A percentile compares a stretch with the other conserved stretches of the same genome.
Conservation (phyloP, 1,140 invertebrate species). For the Aleiodes sp. region DNA sequence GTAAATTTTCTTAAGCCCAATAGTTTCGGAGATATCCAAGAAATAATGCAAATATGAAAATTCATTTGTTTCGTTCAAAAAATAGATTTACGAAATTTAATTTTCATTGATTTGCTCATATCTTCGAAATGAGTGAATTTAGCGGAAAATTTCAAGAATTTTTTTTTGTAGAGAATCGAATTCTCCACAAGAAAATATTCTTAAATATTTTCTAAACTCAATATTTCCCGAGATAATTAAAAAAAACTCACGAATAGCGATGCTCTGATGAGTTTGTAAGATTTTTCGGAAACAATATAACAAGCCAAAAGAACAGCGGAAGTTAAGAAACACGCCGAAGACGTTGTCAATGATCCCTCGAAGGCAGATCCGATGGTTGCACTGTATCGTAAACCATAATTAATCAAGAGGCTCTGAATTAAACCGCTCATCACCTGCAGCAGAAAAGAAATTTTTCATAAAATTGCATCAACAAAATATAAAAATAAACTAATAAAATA, state of each 20-base stretch:
- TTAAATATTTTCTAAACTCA: background rate
- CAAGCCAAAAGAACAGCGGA: slow-evolving; percentile 76
- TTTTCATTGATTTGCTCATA: too few relatives aligned
- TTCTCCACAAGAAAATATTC: background rate
- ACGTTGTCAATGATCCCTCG: slow-evolving; percentile 79
- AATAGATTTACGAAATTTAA: too few relatives aligned
- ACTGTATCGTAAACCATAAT: slow-evolving; percentile 76
- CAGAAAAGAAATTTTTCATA: background rate
- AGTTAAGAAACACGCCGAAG: slow-evolving; percentile 78
- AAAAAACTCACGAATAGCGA: slow-evolving; percentile 79
- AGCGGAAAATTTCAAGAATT: background rate
- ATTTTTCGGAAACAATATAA: slow-evolving; percentile 80
- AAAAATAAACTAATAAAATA: background rate
- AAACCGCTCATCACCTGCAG: slow-evolving; percentile 75
- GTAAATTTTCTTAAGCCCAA: too few relatives aligned
- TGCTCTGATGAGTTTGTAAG: slow-evolving; percentile 76
- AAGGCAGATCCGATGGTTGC: slow-evolving; percentile 76
- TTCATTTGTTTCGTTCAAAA: too few relatives aligned
- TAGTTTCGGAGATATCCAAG: too few relatives aligned
- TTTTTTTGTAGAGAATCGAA: too few relatives aligned
- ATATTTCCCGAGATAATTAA: too few relatives aligned
- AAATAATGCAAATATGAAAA: too few relatives aligned
- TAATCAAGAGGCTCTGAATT: slow-evolving; percentile 79
- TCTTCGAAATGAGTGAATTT: slow-evolving; percentile 2
- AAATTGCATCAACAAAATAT: too few relatives aligned